Evolutionary conservation across 2,113 vertebrate species (phyloP).

Genomic region (Aplodontia rufa): DNA sequence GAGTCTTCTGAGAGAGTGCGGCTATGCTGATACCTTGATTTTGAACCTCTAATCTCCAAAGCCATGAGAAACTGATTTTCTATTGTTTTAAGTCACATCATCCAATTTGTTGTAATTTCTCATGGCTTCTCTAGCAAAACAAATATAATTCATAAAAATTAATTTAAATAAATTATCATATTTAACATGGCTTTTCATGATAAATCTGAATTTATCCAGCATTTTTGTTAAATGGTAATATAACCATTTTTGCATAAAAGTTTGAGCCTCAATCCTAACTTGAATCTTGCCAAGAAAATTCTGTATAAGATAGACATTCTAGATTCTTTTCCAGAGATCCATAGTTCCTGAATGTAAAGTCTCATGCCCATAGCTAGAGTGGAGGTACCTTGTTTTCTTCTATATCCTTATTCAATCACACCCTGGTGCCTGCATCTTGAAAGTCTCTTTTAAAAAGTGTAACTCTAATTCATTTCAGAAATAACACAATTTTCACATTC

Average conservation of each 20-base stretch:
- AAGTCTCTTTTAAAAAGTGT: background rate
- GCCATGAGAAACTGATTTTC: background rate
- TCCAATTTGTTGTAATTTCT: background rate
- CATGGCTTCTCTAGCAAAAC: background rate
- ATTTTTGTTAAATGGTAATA: too few species aligned
- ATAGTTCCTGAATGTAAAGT: background rate
- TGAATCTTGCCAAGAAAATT: background rate
- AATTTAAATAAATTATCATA: background rate
- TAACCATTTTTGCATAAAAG: too few species aligned
- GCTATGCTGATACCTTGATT: background rate
- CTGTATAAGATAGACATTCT: background rate
- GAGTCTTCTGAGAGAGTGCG: background rate
- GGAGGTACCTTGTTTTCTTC: background rate
- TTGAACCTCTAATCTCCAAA: background rate
- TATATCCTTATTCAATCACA: background rate
- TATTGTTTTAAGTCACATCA: background rate
- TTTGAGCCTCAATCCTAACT: background rate
- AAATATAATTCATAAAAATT: background rate
- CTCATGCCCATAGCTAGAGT: background rate
- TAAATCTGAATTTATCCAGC: background rate
- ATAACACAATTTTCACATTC: background rate
- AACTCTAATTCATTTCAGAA: background rate
- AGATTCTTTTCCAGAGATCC: background rate
- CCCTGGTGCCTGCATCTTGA: background rate
- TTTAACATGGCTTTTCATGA: background rate